Conservation (phyloP, 2,113 vertebrate species). For the Sorex fumeus region DNA sequence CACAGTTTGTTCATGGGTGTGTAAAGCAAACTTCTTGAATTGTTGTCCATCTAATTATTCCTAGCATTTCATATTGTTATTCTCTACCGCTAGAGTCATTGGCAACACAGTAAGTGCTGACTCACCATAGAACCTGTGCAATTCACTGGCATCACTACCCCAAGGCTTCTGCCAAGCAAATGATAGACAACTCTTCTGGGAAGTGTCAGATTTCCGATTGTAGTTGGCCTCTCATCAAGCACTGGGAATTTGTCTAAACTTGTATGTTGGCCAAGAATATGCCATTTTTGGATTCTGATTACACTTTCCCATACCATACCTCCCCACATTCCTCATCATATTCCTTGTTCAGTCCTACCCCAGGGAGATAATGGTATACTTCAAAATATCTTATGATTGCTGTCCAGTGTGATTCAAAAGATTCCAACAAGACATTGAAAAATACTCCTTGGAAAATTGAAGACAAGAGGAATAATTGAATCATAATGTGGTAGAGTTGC, state of each 20-base stretch:
- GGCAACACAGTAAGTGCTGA: not conserved
- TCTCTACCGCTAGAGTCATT: not conserved
- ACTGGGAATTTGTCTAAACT: constrained; percentile 1
- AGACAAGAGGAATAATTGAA: not conserved
- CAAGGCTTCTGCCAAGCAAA: constrained; percentile 18
- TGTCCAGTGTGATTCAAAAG: constrained; percentile 20
- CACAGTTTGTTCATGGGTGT: not conserved
- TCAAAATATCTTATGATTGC: constrained; percentile 16
- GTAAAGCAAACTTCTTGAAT: constrained; percentile 2
- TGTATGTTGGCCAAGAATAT: not conserved
- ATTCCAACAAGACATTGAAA: constrained; percentile 27
- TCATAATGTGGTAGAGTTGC: not conserved
- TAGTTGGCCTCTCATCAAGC: not conserved
- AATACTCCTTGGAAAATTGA: constrained; percentile 8
- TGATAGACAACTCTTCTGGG: constrained; percentile 42
- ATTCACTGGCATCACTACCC: not conserved
- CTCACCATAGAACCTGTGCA: constrained; percentile 33
- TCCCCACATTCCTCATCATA: not conserved
- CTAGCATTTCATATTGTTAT: fast-evolving
- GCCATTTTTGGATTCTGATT: not conserved
- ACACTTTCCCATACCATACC: constrained; percentile 5
- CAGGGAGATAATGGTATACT: not conserved
- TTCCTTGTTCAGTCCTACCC: not conserved
- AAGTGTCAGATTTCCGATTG: constrained; percentile 22
- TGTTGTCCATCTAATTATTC: not conserved